Conservation (phyloP, 2,113 vertebrate species). For the Gallinago media region DNA sequence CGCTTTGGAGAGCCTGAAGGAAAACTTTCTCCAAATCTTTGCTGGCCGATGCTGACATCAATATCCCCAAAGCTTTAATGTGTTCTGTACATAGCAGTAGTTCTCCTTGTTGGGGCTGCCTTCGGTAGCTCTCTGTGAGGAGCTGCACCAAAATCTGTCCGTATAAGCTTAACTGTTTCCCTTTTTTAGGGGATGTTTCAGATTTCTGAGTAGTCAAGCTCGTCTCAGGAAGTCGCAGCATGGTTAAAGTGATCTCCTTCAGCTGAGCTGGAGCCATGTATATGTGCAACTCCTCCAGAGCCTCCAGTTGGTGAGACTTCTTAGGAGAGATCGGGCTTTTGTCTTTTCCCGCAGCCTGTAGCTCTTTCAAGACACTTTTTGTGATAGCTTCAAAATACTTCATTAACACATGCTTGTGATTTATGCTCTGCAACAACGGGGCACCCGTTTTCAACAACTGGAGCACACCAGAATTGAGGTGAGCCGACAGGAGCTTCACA, state of each 20-base stretch:
- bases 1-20: constrained; percentile 73
- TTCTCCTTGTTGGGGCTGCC: constrained; percentile 26
- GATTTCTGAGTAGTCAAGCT: constrained; percentile 64
- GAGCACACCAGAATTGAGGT: constrained; percentile 76
- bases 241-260: constrained; percentile 78
- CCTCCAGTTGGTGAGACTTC: constrained; percentile 77
- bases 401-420: constrained; percentile 64
- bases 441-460: constrained; percentile 76
- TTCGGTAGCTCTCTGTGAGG: constrained; percentile 72
- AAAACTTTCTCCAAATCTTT: constrained; percentile 81
- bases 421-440: constrained; percentile 61
- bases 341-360: constrained; percentile 28
- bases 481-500: constrained; percentile 81
- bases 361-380: constrained; percentile 79
- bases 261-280: constrained; percentile 80
- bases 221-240: constrained; percentile 83
- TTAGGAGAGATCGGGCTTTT: background rate
- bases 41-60: constrained; percentile 80
- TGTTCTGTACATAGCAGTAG: constrained; percentile 78
- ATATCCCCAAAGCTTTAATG: constrained; percentile 77
- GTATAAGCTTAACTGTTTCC: constrained; percentile 78
- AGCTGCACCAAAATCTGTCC: constrained; percentile 83
- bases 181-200: background rate
- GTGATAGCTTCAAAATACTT: constrained; percentile 78
- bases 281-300: constrained; percentile 80